Evolutionary conservation across 1,140 invertebrate species (phyloP), one percentile per base, ranked within the genome.

Genomic region (Bemisia tabaci): DNA sequence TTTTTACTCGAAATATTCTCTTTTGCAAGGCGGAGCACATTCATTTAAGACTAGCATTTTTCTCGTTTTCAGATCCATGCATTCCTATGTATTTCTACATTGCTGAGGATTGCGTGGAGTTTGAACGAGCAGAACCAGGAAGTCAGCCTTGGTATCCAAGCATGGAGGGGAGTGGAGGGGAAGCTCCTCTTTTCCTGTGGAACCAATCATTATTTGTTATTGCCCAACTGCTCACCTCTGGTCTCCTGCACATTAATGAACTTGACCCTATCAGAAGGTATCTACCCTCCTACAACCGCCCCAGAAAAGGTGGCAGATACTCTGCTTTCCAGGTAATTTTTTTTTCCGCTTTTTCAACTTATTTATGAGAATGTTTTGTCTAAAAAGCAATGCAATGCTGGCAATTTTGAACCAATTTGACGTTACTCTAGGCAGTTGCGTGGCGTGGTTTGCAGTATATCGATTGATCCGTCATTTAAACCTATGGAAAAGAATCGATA

Each of bases 261-360:
- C 79, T 99, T 60, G 97, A 99, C 80, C 93, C 94, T 1, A 93
- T 98, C 67, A 81, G 95, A 67, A 83, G 97, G 59, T 96, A 98
- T 80, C 81, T 98, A 65, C 95, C 96, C 1, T 97, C 95, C 0
- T 95, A 94, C 75, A 96, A 96, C 76, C 80, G 96, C 63, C 96
- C 96, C 0, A 80, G 91, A 61, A 87, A 88, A 75, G 93, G 87
- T 60, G 93, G 92, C 64, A 81, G 95, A 67, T 97, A 98, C 79
- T 97, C 95, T 0, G 93, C 94, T 59, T 98, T 98, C 80, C 94
- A 98, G 85, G 95, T 97, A 78, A 75, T 74, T 74, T 26, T 21
- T 22, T 2, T n/a, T n/a, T 60, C 24, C 65, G 24, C 24, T 27
- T 64, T 64, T 60, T 12, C 63, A 60, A 58, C 23, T 66, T 66